phyloP scores from a whole-genome alignment of 2,888 invertebrate genomes.

The Ditula angustiorana region DNA sequence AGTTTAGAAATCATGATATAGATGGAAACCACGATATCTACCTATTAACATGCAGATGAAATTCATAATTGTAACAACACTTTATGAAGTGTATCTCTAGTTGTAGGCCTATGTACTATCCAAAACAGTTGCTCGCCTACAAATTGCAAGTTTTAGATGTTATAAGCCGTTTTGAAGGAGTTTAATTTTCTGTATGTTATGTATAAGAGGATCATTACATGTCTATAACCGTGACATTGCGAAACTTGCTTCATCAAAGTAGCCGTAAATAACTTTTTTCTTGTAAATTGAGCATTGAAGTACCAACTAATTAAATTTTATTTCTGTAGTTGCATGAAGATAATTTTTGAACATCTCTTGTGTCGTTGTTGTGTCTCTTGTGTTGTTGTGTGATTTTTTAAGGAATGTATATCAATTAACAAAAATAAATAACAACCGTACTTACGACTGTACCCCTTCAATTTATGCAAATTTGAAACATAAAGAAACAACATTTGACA shows the following conservation, averaged over 20 bases:
- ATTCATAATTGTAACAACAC: constrained; percentile 17
- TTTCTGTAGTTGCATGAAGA: constrained; percentile 8
- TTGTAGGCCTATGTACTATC: constrained; percentile 2
- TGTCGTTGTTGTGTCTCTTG: no score
- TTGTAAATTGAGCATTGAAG: constrained; percentile 9
- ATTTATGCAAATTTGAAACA: not conserved
- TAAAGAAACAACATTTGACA: not conserved
- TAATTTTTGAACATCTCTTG: no score
- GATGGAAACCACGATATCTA: constrained; percentile 22
- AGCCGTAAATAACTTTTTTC: not conserved
- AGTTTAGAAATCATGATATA: constrained; percentile 33
- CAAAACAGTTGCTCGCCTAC: constrained; percentile 14
- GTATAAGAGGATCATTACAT: constrained; percentile 18
- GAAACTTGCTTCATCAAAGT: constrained; percentile 26
- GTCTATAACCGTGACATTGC: constrained; percentile 21
- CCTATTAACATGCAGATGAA: constrained; percentile 35
- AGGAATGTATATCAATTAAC: no score
- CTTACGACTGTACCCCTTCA: not conserved
- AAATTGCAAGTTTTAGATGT: constrained; percentile 22
- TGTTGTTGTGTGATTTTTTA: no score
- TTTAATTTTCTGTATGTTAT: constrained; percentile 12
- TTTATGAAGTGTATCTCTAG: constrained; percentile 29
- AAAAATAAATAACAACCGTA: not conserved
- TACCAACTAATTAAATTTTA: not conserved
- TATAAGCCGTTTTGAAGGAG: constrained; percentile 17